Base-by-base conservation (phyloP, 2,113 vertebrate genomes). In the Oreochromis tanganicae region DNA sequence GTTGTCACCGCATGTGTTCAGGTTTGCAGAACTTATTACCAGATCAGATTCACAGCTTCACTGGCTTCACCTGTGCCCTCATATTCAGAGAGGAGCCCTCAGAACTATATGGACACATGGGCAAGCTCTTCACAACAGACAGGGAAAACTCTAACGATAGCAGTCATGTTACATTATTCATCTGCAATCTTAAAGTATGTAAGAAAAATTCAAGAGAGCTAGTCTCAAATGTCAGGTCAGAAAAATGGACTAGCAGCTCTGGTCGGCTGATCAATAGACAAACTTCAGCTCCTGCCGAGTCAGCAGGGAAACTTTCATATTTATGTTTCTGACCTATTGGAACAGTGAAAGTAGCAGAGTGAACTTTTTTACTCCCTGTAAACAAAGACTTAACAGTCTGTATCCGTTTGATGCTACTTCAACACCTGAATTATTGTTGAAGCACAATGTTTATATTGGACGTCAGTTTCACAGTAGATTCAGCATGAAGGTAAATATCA, bases 281-380 rank as follows among this genome's bases (percentile, higher is more conserved):
- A 81, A 52, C 85, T 83, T 79, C 73, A 82, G 78, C 13, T 81
- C 81, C 87, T 91, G 90, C 93, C 85, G 88, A 85, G 87, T 88
- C 91, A 92, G 92, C 92, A 88, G 91, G 90, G 89, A 88, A 87
- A 88, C 89, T 83, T 90, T 90, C 86, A 93, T 92, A 92, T 94
- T 94, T 94, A 93, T 95, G 91, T 57, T 89, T 89, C 80, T 92
- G 91, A 94, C 94, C 93, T 93, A 94, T 87, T 85, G 88, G 59
- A 90, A 87, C 71, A 91, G 82, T 78, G 90, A 43, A 86, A 80
- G 88, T 46, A 81, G 75, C 29, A 46, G 4, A n/a, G 80, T 63
- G 34, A 92, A 91, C 88, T 89, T 83, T 85, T 90, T 81, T 63
- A 59, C 61, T 80, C 48, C 57, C 46, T 48, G 68, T 57, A 78